Base-by-base conservation (phyloP, 2,113 vertebrate genomes). In the Tyto alba region DNA sequence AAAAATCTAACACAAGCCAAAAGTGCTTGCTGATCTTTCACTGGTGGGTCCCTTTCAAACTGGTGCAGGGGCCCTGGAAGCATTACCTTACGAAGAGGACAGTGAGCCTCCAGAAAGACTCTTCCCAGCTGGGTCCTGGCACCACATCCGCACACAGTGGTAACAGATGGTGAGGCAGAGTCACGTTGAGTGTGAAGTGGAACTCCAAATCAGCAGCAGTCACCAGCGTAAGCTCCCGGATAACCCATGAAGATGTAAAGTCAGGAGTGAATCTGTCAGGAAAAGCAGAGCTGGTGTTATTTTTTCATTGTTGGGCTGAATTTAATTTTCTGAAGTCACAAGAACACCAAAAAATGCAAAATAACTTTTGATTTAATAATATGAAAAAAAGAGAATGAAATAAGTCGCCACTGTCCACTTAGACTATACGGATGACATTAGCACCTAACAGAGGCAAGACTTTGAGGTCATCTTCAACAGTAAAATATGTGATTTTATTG, bases 231-330 rank as follows among this genome's bases (percentile, higher is more conserved):
- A 99, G 97, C 93, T 99, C 99, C n/a, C 99, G 98, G 87, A 99
- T 99, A 67, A 99, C 99, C 99, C 99, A 99, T 0, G 99, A 99
- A 13, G 99, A 99, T 2, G 99, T 99, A 75, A 99, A 99, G 97
- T 99, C 99, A 29, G 99, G 99, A n/a, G 99, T 99, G 96, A 99
- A 99, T 82, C 99, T 99, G 97, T 13, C 43, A 73, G 47, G 12
- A 60, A 71, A 90, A 86, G 47, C 27, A 78, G 40, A 75, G 25
- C 13, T n/a, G 53, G 22, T 40, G 53, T 64, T 77, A 75, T 13
- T 75, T 68, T 68, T 45, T 48, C 32, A 36, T 1, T 40, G 4
- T 4, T 38, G n/a, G 52, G 43, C 5, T 73, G 21, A 84, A 83
- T 57, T 78, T 78, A 26, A 41, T 80, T 92, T 88, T 90, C 67